A percentile compares a stretch with the other conserved stretches of the same genome.
phyloP scores from a whole-genome alignment of 2,888 invertebrate species.

The Drosophila rubida region DNA sequence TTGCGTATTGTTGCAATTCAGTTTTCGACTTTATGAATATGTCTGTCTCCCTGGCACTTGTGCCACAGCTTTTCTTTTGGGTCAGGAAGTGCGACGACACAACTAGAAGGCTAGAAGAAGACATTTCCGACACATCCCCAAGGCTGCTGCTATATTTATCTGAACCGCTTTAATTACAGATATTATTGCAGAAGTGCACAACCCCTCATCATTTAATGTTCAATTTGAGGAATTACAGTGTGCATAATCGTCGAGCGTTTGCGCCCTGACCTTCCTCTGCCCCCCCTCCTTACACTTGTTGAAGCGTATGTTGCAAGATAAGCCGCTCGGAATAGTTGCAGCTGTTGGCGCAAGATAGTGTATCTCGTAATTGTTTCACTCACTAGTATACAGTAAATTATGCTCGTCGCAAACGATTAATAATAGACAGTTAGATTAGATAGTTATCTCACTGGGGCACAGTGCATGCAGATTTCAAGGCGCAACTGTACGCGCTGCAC shows the following conservation, averaged over 20 bases:
- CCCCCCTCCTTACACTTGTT: neutral
- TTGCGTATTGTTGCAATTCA: conserved; percentile 42
- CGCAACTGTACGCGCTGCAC: conserved; percentile 24
- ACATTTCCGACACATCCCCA: neutral
- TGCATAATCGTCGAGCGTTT: neutral
- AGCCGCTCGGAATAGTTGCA: conserved; percentile 18
- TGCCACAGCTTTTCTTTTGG: conserved; percentile 31
- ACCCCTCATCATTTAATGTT: neutral
- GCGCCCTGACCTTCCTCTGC: neutral
- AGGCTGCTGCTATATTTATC: neutral
- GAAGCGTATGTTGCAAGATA: conserved; percentile 2
- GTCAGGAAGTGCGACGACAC: neutral
- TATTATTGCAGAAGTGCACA: neutral
- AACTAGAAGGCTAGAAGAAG: neutral
- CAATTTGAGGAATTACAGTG: neutral
- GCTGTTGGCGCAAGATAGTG: conserved; percentile 37
- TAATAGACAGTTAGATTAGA: conserved; percentile 34
- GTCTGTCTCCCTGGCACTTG: conserved; percentile 30
- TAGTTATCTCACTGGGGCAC: conserved; percentile 2
- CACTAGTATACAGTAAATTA: conserved; percentile 30
- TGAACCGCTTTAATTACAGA: neutral
- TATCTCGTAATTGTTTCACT: conserved; percentile 16
- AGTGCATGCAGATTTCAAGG: conserved; percentile 8
- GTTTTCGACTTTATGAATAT: conserved; percentile 35
- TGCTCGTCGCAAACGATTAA: conserved; percentile 9